Evolutionary conservation across 2,113 vertebrate genomes (phyloP).

Genomic region (Lamprologus ornatipinnis): DNA sequence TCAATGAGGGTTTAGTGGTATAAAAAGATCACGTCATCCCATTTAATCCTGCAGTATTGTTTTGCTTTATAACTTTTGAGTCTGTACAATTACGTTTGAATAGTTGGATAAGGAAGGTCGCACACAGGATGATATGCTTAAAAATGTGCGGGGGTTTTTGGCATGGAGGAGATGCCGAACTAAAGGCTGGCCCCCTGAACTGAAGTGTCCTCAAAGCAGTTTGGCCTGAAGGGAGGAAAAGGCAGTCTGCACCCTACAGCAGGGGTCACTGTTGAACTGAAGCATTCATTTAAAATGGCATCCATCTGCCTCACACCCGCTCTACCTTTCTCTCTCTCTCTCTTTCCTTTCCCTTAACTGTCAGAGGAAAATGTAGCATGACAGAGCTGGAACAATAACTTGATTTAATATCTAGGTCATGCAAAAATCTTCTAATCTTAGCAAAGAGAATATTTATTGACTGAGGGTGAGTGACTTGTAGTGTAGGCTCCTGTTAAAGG

Average conservation of each 20-base stretch:
- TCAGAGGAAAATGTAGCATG: conserved; percentile 22
- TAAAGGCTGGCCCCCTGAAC: neutral
- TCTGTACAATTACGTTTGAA: neutral
- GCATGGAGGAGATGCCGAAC: neutral
- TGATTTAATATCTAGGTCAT: conserved; percentile 68
- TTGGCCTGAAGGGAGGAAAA: neutral
- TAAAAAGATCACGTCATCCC: neutral
- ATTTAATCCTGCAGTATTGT: neutral
- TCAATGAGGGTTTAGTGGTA: neutral
- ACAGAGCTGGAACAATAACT: conserved; percentile 49
- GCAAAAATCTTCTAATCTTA: conserved; percentile 59
- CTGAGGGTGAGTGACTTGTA: conserved; percentile 16
- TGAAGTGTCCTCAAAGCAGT: neutral
- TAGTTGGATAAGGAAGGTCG: neutral
- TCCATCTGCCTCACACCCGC: neutral
- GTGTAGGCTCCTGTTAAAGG: conserved; percentile 20
- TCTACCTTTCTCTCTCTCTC: neutral
- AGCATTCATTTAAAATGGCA: neutral
- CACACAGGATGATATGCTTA: neutral
- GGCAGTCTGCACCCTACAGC: conserved; percentile 23
- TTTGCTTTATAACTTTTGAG: neutral
- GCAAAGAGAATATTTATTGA: conserved; percentile 67
- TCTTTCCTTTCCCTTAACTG: neutral
- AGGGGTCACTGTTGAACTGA: conserved; percentile 68
- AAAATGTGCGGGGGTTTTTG: neutral